Evolutionary conservation across 2,797 vertebrate species (phyloP), one percentile per base, ranked within the genome.

Genomic region (Passerculus sandwichensis): DNA sequence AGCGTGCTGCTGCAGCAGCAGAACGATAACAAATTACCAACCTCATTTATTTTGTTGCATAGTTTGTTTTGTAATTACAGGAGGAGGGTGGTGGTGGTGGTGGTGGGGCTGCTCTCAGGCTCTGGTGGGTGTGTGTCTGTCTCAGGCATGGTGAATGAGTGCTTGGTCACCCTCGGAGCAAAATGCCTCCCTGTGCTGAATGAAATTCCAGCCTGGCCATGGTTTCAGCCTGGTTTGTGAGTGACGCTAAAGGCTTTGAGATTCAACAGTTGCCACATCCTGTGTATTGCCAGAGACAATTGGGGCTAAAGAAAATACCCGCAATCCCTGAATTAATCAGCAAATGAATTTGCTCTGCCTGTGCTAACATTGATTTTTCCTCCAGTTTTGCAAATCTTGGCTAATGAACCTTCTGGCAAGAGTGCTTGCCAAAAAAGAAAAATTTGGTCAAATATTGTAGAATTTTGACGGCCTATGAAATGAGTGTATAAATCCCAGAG

Each of bases 1-100:
- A 64, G 42, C 74, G 32, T 51, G 50, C 51, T 96, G 77, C 70
- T 0, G 32, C 65, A 93, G 84, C 85, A 88, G 79, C 81, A 87
- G 80, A 91, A 81, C 16, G 12, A 32, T 85, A 96, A 93, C 79
- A 85, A 92, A 93, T 96, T 88, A 81, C 86, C 83, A 80, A 20
- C 53, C 80, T 96, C 72, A 69, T 96, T 87, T 91, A 69, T 60
- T 92, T 84, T 76, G 81, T 89, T 80, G 85, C 42, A 32, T 19
- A 82, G 80, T 94, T 97, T 94, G 60, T 90, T 95, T 93, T 93
- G 61, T 88, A 88, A 83, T 93, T 95, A 88, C 26, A 15, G n/a
- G 5, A 56, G 64, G 54, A 62, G 50, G 45, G 53, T 42, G 45
- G 57, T 42, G 73, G 82, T 42, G 73, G 82, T 21, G 64, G 54